These are phyloP conservation scores for Augiades crinisus DNA, from an alignment of 2,888 invertebrate species.

Conservation along the genomic window DNA sequence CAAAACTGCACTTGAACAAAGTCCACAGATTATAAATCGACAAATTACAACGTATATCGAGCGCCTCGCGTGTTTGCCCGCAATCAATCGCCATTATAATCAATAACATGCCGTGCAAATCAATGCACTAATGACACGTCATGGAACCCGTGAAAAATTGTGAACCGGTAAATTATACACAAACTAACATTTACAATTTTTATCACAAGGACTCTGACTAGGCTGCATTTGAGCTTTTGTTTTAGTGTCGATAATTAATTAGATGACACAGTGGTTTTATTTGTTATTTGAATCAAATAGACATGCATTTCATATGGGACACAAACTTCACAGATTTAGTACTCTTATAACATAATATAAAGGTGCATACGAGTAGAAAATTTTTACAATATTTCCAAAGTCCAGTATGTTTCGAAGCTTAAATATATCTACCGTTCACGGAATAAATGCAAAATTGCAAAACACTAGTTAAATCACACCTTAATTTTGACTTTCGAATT, in stretches of 20 bases:
- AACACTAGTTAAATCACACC: background rate
- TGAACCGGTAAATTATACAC: constrained; percentile 27
- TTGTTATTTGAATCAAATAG: background rate
- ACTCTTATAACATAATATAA: too few species aligned
- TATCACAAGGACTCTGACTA: background rate
- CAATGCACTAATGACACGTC: constrained; percentile 65
- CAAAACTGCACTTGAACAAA: background rate
- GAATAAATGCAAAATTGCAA: background rate
- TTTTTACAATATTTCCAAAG: too few species aligned
- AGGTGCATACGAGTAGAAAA: too few species aligned
- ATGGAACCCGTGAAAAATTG: constrained; percentile 48
- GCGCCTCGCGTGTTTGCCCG: constrained; percentile 56
- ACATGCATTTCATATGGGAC: too few species aligned
- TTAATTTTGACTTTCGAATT: constrained; percentile 3
- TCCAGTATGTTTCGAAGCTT: too few species aligned
- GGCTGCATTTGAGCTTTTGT: background rate
- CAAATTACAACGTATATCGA: constrained; percentile 34
- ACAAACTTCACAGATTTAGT: too few species aligned
- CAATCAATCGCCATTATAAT: constrained; percentile 69
- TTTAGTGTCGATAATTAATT: background rate
- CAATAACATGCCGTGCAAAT: constrained; percentile 72
- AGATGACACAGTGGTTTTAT: background rate
- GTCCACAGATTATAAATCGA: constrained; percentile 15
- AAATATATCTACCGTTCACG: too few species aligned
- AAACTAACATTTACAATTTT: constrained; percentile 12